Evolutionary conservation across 92 coral and sea anemone species (phyloP), one percentile per base, ranked within the genome.

Genomic region (Pocillopora meandrina): DNA sequence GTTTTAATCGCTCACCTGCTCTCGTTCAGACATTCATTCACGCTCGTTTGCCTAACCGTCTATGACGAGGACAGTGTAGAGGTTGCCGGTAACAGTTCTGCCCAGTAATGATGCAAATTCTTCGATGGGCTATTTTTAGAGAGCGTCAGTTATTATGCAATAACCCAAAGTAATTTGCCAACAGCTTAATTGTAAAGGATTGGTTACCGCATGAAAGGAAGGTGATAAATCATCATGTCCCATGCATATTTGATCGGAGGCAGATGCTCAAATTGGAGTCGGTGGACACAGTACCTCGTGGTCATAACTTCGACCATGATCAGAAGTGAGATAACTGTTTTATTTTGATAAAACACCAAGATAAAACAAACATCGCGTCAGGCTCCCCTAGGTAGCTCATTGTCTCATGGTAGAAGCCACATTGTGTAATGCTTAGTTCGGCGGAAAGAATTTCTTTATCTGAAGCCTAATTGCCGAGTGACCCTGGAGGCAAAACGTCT

Each of bases 341-440:
- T 34, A 35, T 61, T 52, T 21, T 26, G 65, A 67, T 56, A 56
- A 80, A 36, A 74, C 2, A 23, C 56, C 18, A 16, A 49, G 26
- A 79, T 66, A 79, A 26, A 65, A 66, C 13, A 26, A 49, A 66
- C 10, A 9, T 14, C 9, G n/a, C 18, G 17, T 80, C 52, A 63
- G 65, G 64, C 10, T 68, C 31, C 23, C 74, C 63, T 8, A 36
- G 56, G 1, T 56, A 10, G 47, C 47, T 63, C 15, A 57, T 81
- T 81, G 85, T 81, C 85, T 81, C 18, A 17, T 1, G 23, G 16
- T 68, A 34, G 17, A 55, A 70, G 42, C 31, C 14, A 17, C 11
- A 20, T 10, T 56, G 31, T 21, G 20, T 65, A 26, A 9, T 55
- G 20, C 18, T 58, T 70, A 2, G 34, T 9, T 56, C 12, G 9